These are phyloP conservation scores for Dicentrarchus labrax DNA, from an alignment of 2,113 vertebrate genomes.

Conservation along the genomic window DNA sequence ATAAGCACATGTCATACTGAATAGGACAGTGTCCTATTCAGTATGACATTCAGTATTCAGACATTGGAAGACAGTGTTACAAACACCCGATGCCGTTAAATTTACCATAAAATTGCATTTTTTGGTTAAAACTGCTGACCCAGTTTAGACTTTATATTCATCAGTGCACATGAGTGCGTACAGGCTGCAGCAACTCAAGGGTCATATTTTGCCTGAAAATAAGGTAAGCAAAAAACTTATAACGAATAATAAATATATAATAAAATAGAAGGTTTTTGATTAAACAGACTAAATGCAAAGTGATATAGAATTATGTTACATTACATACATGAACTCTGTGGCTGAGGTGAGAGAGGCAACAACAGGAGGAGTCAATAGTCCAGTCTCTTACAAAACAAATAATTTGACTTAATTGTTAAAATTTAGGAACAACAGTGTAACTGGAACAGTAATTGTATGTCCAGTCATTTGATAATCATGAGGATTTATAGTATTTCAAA, in stretches of 20 bases:
- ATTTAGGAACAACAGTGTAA: too few relatives aligned
- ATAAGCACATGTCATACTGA: constrained; percentile 44
- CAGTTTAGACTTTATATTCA: constrained; percentile 22
- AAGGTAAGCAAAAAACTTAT: constrained; percentile 67
- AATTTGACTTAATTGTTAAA: background rate
- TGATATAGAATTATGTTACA: background rate
- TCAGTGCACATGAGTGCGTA: constrained; percentile 64
- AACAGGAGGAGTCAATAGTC: background rate
- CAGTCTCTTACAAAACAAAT: background rate
- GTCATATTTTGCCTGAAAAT: constrained; percentile 67
- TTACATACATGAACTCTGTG: background rate
- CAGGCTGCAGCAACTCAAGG: constrained; percentile 72
- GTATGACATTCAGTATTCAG: background rate
- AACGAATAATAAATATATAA: background rate
- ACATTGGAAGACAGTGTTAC: constrained; percentile 21
- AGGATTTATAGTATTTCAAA: background rate
- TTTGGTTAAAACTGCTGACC: constrained; percentile 13
- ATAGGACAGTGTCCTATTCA: constrained; percentile 13
- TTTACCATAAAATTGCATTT: constrained; percentile 55
- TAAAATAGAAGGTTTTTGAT: background rate
- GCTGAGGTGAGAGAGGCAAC: background rate
- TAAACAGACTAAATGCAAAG: background rate
- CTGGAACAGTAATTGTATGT: background rate
- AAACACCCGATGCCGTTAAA: constrained; percentile 29
- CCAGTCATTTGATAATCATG: background rate